Conservation (phyloP, 2,888 invertebrate genomes). For the Meghimatium bilineatum region DNA sequence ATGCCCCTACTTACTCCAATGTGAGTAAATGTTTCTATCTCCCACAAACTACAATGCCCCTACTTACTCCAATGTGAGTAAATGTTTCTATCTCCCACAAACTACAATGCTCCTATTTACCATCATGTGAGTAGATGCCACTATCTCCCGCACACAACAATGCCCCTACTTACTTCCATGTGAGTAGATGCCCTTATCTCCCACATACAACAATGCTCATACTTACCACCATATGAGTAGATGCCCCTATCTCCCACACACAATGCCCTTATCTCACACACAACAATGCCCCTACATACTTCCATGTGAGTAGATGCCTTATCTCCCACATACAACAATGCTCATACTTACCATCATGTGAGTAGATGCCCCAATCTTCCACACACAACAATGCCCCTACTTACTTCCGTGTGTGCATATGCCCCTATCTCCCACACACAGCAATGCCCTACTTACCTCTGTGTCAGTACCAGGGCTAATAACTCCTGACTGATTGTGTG, state of each 20-base stretch:
- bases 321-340: too few species aligned
- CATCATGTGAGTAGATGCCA: background rate
- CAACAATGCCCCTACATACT: background rate
- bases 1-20: too few species aligned
- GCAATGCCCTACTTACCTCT: slow-evolving; percentile 65
- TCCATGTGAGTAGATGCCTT: too few species aligned
- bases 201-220: background rate
- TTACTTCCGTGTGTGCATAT: too few species aligned
- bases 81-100: background rate
- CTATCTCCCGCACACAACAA: background rate
- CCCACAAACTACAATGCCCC: background rate
- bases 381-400: too few species aligned
- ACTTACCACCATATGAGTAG: background rate
- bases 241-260: background rate
- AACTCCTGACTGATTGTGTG: slow-evolving; percentile 5
- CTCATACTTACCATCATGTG: too few species aligned
- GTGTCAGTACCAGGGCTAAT: slow-evolving; percentile 63
- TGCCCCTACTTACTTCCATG: background rate
- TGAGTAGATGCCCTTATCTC: too few species aligned
- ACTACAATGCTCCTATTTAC: background rate
- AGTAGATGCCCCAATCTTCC: too few species aligned
- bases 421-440: too few species aligned
- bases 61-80: background rate
- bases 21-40: too few species aligned
- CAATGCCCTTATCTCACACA: too few species aligned